Base-by-base conservation (phyloP, 2,888 invertebrate species). In the Meandrusa payeni region DNA sequence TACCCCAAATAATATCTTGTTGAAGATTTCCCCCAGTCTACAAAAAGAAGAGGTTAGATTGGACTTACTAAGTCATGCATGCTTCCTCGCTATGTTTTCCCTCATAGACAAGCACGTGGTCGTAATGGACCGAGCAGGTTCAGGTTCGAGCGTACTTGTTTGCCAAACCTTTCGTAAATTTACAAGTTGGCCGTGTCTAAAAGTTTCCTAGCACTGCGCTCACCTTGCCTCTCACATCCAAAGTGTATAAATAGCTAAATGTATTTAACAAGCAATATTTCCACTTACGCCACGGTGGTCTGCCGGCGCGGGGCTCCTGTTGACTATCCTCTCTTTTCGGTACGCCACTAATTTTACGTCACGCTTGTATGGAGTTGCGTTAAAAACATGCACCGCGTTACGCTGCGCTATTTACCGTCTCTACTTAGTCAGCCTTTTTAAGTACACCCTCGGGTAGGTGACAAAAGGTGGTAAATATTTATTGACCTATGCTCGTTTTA, bases 191-290 rank as follows among this genome's bases (percentile, higher is more conserved):
- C 13, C 41, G 6, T 20, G 11, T 41, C 33, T 41, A 22, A n/a
- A 15, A 15, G 2, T 19, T 37, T 22, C 17, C 3, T 2, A 38
- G 20, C 17, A n/a, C 44, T 39, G 6, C 17, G 10, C 23, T 13
- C 44, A 44, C 44, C 39, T 38, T 38, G 23, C 27, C 38, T 44
- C 38, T 44, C 38, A 38, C 44, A 39, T 27, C 26, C 32, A 20
- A 27, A 44, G 44, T 44, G 44, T 44, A 44, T 44, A 44, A 44
- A 44, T 44, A 44, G 32, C 44, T 44, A 44, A 44, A 44, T 44
- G 44, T 44, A 44, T 44, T 44, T 44, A 44, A 44, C 44, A 44
- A 39, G 38, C 44, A 44, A 44, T 44, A 44, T 44, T 44, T 44
- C 44, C 44, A 40, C 40, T 27, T 39, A 33, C 38, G 27, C 44